Evolutionary conservation across 2,113 vertebrate species (phyloP).

Genomic region (Pedionomus torquatus): DNA sequence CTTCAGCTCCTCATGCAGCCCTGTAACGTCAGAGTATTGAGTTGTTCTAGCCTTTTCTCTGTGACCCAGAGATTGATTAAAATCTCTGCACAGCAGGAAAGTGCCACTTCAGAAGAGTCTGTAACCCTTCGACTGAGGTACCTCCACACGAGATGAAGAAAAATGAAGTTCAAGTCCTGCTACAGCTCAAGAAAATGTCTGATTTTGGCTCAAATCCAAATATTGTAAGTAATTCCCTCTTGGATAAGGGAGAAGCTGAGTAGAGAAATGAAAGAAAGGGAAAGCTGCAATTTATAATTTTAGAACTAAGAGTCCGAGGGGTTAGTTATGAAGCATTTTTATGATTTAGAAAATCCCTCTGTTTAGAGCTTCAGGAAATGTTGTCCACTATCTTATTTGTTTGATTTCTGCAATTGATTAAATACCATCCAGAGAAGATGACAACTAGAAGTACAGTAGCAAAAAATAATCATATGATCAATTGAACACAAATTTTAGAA

Average conservation of each 20-base stretch:
- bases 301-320: not conserved
- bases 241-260: not conserved
- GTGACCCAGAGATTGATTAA: not conserved
- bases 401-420: conserved; percentile 32
- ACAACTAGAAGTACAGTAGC: conserved; percentile 42
- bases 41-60: not conserved
- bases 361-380: not conserved
- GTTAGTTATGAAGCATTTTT: not conserved
- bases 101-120: not conserved
- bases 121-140: not conserved
- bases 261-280: not conserved
- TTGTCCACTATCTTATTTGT: not conserved
- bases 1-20: not conserved
- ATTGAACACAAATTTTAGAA: conserved; percentile 7
- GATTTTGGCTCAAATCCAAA: not conserved
- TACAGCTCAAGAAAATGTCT: not conserved
- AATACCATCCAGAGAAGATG: not conserved
- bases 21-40: not conserved
- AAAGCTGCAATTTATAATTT: not conserved
- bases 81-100: not conserved
- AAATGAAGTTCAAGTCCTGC: not conserved
- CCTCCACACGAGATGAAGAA: not conserved
- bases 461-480: conserved; percentile 58
- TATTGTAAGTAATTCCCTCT: not conserved
- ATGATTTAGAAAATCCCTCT: not conserved